Evolutionary conservation across 2,797 vertebrate genomes (phyloP).

Genomic region (Amblyopsis hoosieri): DNA sequence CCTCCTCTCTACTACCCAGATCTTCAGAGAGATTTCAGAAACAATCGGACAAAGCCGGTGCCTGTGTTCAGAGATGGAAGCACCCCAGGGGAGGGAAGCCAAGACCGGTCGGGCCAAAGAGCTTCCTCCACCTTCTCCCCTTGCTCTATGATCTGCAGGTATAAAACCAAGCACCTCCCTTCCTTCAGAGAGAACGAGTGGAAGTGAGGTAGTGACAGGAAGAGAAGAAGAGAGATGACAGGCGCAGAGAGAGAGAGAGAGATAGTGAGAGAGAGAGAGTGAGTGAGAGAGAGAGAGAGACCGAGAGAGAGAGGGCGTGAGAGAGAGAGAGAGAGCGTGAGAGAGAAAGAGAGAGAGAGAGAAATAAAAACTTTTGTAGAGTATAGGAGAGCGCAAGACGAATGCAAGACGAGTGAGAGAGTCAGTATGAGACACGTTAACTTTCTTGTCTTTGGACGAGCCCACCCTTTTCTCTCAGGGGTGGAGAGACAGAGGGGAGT

Average conservation of each 20-base stretch:
- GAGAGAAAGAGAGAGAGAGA: neutral
- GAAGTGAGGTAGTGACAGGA: slow-evolving; percentile 14
- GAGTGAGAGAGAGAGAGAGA: slow-evolving; percentile 9
- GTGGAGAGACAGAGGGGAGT: slow-evolving; percentile 36
- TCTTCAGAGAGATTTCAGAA: slow-evolving; percentile 32
- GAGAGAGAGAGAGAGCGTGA: neutral
- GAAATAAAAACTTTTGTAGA: neutral
- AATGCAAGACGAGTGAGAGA: slow-evolving; percentile 10
- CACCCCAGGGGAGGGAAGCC: slow-evolving; percentile 49
- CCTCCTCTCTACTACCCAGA: slow-evolving; percentile 35
- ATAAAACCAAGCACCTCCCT: slow-evolving; percentile 30
- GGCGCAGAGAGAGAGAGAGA: slow-evolving; percentile 2
- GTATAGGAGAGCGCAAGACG: neutral
- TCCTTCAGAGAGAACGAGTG: neutral
- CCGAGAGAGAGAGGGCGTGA: neutral
- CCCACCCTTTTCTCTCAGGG: slow-evolving; percentile 55
- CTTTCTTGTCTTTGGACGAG: slow-evolving; percentile 38
- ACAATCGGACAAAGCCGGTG: slow-evolving; percentile 45
- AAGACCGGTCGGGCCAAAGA: slow-evolving; percentile 40
- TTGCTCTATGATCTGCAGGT: slow-evolving; percentile 40
- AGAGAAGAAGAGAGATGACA: slow-evolving; percentile 1
- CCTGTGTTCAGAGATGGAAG: slow-evolving; percentile 51
- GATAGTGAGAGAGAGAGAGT: neutral
- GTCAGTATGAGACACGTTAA: slow-evolving; percentile 30
- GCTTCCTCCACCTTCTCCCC: slow-evolving; percentile 46